A percentile compares a stretch with the other conserved stretches of the same genome.
These are phyloP conservation scores for Nylanderia fulva DNA, from an alignment of 1,140 invertebrate species.

Conservation along the genomic window DNA sequence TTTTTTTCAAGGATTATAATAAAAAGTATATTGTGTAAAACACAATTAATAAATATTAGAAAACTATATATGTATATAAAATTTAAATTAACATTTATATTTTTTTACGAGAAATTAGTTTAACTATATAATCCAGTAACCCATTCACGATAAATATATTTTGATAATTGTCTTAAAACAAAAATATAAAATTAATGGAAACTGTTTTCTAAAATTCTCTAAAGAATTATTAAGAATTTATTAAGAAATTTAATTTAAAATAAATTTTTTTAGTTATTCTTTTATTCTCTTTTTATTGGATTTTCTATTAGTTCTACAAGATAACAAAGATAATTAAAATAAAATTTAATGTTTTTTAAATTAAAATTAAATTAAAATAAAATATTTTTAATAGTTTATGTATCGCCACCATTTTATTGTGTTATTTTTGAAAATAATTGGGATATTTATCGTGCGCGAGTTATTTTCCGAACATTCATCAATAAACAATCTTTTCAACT, in stretches of 20 bases:
- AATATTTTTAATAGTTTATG: neutral
- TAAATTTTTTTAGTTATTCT: neutral
- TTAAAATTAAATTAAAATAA: conserved; percentile 9
- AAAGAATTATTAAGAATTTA: neutral
- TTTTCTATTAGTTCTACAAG: neutral
- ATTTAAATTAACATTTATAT: conserved; percentile 35
- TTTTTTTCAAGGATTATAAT: conserved; percentile 6
- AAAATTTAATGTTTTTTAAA: too few relatives aligned
- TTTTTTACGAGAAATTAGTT: conserved; percentile 32
- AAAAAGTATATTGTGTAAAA: conserved; percentile 10
- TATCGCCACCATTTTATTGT: neutral
- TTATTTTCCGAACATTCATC: conserved; percentile 8
- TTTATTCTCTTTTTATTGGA: neutral
- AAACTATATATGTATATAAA: neutral
- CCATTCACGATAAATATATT: conserved; percentile 13
- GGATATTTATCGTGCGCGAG: conserved; percentile 8
- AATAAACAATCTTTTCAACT: conserved; percentile 45
- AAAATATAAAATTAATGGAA: neutral
- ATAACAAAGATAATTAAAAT: neutral
- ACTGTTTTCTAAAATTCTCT: neutral
- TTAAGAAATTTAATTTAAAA: neutral
- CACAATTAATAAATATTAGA: conserved; percentile 30
- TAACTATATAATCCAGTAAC: neutral
- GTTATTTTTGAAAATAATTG: neutral
- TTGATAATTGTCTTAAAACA: neutral